phyloP scores from a whole-genome alignment of 2,888 invertebrate genomes.

The Teleogryllus oceanicus region DNA sequence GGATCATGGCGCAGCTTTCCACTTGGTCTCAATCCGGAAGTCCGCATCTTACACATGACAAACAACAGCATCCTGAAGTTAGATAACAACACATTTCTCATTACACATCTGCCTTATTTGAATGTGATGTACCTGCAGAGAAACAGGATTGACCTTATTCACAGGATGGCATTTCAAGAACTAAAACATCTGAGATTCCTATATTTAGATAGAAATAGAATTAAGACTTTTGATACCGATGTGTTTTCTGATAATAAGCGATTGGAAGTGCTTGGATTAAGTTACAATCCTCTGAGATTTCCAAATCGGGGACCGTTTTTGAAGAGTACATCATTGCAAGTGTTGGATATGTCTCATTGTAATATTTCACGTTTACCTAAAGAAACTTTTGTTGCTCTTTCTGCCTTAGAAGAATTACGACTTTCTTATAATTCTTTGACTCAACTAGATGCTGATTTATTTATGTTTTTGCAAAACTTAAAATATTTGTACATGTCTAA shows the following conservation, averaged over 20 bases:
- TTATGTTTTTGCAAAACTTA: conserved; percentile 7
- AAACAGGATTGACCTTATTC: conserved; percentile 27
- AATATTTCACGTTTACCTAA: conserved; percentile 22
- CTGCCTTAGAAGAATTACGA: conserved; percentile 23
- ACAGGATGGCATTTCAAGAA: conserved; percentile 20
- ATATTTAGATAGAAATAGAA: conserved; percentile 29
- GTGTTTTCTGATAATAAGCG: conserved; percentile 25
- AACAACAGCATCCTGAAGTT: conserved; percentile 12
- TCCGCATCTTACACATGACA: not conserved
- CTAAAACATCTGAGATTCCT: conserved; percentile 28
- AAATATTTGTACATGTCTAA: conserved; percentile 18
- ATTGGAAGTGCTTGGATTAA: conserved; percentile 29
- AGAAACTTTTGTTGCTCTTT: conserved; percentile 21
- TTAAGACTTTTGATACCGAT: conserved; percentile 25
- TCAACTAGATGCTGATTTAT: conserved; percentile 18
- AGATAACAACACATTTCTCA: conserved; percentile 4
- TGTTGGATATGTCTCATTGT: conserved; percentile 25
- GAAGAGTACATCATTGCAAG: conserved; percentile 20
- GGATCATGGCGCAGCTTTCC: not conserved
- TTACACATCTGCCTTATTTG: conserved; percentile 1
- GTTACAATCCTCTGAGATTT: conserved; percentile 22
- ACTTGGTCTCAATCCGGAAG: not conserved
- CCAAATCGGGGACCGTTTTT: conserved; percentile 19
- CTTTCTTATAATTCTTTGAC: conserved; percentile 23
- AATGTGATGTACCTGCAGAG: conserved; percentile 25